Percentiles rank a stretch among this genome's conserved stretches.
Conservation (phyloP, 1,140 invertebrate species). For the Cydia strobilella region DNA sequence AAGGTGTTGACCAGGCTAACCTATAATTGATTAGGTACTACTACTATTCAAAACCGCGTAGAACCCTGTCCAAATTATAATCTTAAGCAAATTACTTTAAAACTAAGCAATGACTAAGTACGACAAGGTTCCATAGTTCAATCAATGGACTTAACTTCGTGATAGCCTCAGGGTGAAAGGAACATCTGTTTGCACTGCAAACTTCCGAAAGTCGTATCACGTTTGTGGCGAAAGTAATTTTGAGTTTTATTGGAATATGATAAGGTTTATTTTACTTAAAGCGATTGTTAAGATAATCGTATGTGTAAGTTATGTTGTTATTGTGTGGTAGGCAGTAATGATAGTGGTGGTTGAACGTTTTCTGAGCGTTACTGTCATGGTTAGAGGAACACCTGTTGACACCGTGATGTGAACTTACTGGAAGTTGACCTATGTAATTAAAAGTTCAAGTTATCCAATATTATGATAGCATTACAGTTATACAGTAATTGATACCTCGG, state of each 20-base stretch:
- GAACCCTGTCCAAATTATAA: not conserved
- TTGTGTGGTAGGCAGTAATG: not conserved
- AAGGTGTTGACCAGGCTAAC: not conserved
- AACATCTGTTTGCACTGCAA: not conserved
- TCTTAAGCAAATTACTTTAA: not conserved
- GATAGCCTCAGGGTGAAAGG: constrained; percentile 12
- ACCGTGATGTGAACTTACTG: not conserved
- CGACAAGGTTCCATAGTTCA: not conserved
- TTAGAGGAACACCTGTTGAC: not conserved
- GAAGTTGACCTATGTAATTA: not conserved
- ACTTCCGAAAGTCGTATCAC: not conserved
- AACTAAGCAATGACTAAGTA: not conserved
- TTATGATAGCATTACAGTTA: too few relatives aligned
- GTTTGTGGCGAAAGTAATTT: not conserved
- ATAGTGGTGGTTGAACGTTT: not conserved
- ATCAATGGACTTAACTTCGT: constrained; percentile 5
- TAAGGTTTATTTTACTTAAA: not conserved
- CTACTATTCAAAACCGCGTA: not conserved
- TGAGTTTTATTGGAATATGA: not conserved
- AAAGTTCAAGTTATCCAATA: too few relatives aligned
- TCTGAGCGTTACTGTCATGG: not conserved
- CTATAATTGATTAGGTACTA: constrained; percentile 9
- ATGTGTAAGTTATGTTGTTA: not conserved
- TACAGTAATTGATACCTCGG: too few relatives aligned
- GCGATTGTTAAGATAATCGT: not conserved